These are phyloP conservation scores for Heteromyza rotundicornis DNA, from an alignment of 2,888 invertebrate genomes.

Conservation along the genomic window DNA sequence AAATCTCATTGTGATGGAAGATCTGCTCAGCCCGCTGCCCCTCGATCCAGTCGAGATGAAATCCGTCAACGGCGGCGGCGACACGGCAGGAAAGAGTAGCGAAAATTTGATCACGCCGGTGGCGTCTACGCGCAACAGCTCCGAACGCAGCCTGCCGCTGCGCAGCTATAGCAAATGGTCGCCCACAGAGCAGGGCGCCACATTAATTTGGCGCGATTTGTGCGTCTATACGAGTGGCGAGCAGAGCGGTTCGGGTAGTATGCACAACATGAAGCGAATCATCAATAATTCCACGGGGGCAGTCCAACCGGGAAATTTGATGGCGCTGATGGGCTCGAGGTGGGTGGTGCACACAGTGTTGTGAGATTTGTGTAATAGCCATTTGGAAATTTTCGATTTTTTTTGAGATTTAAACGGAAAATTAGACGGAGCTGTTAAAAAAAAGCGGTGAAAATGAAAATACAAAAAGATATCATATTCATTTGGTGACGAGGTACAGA, in stretches of 20 bases:
- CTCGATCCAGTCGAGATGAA: slow-evolving; percentile 21
- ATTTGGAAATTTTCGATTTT: neutral
- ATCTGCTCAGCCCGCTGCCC: neutral
- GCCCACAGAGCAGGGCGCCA: slow-evolving; percentile 70
- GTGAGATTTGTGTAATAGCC: neutral
- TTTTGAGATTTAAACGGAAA: no score
- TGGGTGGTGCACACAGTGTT: slow-evolving; percentile 63
- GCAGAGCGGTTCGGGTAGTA: slow-evolving; percentile 52
- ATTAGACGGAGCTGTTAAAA: no score
- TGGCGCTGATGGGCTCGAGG: slow-evolving; percentile 87
- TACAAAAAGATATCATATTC: no score
- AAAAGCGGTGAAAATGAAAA: no score
- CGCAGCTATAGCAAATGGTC: slow-evolving; percentile 66
- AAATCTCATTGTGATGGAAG: slow-evolving; percentile 23
- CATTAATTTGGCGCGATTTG: slow-evolving; percentile 80
- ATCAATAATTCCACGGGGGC: slow-evolving; percentile 85
- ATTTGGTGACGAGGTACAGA: no score
- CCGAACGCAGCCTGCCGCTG: slow-evolving; percentile 56
- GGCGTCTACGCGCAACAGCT: slow-evolving; percentile 53
- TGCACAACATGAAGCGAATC: slow-evolving; percentile 70
- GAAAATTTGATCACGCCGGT: neutral
- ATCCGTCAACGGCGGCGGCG: neutral
- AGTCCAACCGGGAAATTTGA: slow-evolving; percentile 79
- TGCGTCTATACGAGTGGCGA: slow-evolving; percentile 70
- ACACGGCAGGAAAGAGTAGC: neutral